Evolutionary conservation across 2,888 invertebrate species (phyloP).

Genomic region (Elysia crispata): DNA sequence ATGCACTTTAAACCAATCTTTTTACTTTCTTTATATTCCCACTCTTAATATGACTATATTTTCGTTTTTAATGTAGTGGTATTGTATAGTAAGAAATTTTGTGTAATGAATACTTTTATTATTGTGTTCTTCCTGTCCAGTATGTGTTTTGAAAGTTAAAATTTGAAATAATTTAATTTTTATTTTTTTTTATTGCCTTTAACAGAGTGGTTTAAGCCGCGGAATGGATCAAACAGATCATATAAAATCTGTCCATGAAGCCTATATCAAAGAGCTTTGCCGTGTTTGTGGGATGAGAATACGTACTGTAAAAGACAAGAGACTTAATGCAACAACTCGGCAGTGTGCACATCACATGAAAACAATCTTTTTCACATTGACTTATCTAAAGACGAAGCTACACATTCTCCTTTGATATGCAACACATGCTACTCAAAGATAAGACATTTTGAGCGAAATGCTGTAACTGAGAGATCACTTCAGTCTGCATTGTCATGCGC

Average conservation of each 20-base stretch:
- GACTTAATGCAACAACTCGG: neutral
- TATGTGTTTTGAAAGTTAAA: too few relatives aligned
- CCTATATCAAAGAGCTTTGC: neutral
- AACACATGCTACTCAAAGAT: neutral
- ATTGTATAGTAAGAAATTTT: too few relatives aligned
- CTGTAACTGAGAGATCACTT: neutral
- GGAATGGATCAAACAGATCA: slow-evolving; percentile 3
- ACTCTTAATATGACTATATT: too few relatives aligned
- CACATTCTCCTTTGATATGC: neutral
- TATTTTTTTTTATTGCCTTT: too few relatives aligned
- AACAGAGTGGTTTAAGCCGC: neutral
- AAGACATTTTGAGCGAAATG: neutral
- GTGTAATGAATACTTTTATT: too few relatives aligned
- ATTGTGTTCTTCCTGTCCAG: too few relatives aligned
- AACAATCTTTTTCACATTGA: slow-evolving; percentile 12
- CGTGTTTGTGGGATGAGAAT: slow-evolving; percentile 1
- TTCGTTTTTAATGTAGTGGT: too few relatives aligned
- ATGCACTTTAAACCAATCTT: too few relatives aligned
- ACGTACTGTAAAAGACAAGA: neutral
- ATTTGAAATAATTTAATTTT: too few relatives aligned
- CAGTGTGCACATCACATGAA: slow-evolving; percentile 3
- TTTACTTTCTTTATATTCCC: too few relatives aligned
- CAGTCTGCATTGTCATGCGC: neutral
- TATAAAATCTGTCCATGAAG: neutral
- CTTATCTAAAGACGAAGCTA: neutral